Evolutionary conservation across 2,113 vertebrate genomes (phyloP), one percentile per base, ranked within the genome.

Genomic region (Sinocyclocheilus anophthalmus): DNA sequence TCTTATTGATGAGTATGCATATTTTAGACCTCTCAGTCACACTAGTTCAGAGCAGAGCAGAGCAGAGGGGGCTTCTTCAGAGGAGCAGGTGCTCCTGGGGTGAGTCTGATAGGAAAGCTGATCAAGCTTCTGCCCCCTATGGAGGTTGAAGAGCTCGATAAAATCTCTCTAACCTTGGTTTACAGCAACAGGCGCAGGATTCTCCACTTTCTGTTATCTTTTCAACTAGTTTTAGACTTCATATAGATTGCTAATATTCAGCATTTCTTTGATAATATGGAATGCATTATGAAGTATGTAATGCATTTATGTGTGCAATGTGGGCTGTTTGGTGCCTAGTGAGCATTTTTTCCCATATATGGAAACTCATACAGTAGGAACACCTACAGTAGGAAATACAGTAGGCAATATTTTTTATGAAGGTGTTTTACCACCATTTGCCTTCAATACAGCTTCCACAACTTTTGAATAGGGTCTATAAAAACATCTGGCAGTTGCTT

Each of bases 1-100:
- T 37, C 48, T n/a, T 73, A 13, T 73, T 73, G 82, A 84, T 84
- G 69, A 84, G 39, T 84, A 84, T 73, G 82, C 69, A 73, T 73
- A 18, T 42, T 84, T 59, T 59, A 73, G 82, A 57, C 65, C 65
- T 69, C 39, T 70, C 80, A 48, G 80, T 69, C 65, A 72, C 65
- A 63, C 1, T 37, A 37, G 45, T 16, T 57, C 30, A 26, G 33
- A 84, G 69, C 82, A 84, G 69, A 59, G 48, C 30, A 26, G 33
- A 84, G 69, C 82, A 84, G 69, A 59, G 48, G 82, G 50, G 48
- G 50, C 50, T 70, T 82, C 18, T 45, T 72, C 30, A 59, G 82
- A 57, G 37, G 53, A 84, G 39, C 82, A 73, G 69, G 67, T 84
- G 48, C 82, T 84, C 69, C 53, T 26, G 33, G 69, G 50, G 82